Conservation (phyloP, 23 tunicate genomes). For the Phallusia fumigata region DNA sequence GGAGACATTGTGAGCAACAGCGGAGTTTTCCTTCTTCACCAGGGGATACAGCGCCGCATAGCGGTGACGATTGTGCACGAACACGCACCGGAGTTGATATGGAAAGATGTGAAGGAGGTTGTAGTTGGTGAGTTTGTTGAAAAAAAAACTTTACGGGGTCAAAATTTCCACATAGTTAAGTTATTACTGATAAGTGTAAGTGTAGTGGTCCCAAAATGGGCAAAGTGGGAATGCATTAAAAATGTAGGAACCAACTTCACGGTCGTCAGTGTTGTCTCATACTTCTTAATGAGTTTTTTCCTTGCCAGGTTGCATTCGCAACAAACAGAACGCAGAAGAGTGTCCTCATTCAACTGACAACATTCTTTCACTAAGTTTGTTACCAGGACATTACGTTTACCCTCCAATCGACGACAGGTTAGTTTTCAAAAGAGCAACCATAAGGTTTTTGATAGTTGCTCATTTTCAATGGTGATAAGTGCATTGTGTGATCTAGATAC, state of each 20-base stretch:
- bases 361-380: conserved; percentile 58
- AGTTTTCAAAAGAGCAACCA: too few species aligned
- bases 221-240: too few species aligned
- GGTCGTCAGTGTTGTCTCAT: too few species aligned
- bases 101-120: conserved; percentile 90
- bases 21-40: conserved; percentile 76
- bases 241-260: too few species aligned
- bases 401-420: conserved; percentile 76
- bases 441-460: too few species aligned
- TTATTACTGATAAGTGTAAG: too few species aligned
- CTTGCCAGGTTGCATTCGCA: conserved; percentile 59
- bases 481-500: too few species aligned
- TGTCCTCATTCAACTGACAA: conserved; percentile 41
- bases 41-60: conserved; percentile 85
- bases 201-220: too few species aligned
- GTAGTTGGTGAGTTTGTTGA: conserved; percentile 55
- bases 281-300: neutral
- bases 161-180: too few species aligned
- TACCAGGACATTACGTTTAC: conserved; percentile 78
- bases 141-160: too few species aligned
- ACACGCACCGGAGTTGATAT: conserved; percentile 59
- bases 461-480: too few species aligned
- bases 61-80: conserved; percentile 91
- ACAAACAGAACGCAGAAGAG: conserved; percentile 39
- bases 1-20: conserved; percentile 61